phyloP scores from a whole-genome alignment of 2,888 invertebrate species.

The Plemyria rubiginata region DNA sequence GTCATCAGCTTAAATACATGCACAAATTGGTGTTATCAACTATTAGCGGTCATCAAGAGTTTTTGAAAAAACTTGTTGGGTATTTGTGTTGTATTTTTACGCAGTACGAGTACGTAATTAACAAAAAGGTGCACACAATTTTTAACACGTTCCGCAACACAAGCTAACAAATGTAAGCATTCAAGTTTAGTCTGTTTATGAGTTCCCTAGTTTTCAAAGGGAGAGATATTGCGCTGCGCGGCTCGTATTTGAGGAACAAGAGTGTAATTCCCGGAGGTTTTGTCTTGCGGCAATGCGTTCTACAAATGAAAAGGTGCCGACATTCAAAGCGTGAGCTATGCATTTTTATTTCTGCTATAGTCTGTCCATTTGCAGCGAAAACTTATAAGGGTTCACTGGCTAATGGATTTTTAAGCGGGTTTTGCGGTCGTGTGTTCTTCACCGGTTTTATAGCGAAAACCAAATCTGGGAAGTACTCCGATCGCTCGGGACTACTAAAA shows the following conservation, averaged over 20 bases:
- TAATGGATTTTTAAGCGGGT: constrained; percentile 64
- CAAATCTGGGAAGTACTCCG: constrained; percentile 49
- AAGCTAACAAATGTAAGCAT: constrained; percentile 62
- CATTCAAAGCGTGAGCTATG: constrained; percentile 68
- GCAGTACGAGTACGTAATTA: constrained; percentile 29
- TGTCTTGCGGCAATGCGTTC: constrained; percentile 74
- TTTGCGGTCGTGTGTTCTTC: constrained; percentile 42
- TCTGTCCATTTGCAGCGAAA: constrained; percentile 54
- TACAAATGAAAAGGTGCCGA: constrained; percentile 76
- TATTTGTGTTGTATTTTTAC: constrained; percentile 18
- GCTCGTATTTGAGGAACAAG: constrained; percentile 77
- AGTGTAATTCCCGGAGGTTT: constrained; percentile 80
- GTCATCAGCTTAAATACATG: too few relatives aligned
- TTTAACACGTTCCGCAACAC: constrained; percentile 52
- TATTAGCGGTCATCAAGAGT: too few relatives aligned
- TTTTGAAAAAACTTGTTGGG: too few relatives aligned
- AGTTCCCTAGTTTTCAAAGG: constrained; percentile 77
- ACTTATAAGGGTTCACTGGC: constrained; percentile 50
- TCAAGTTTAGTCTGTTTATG: constrained; percentile 73
- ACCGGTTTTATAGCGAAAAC: constrained; percentile 32
- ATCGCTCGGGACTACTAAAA: constrained; percentile 52
- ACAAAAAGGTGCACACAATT: constrained; percentile 49
- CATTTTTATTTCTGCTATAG: constrained; percentile 71
- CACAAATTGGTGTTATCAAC: too few relatives aligned
- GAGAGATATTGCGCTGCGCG: constrained; percentile 71